Conservation (phyloP, 1,140 invertebrate species). For the Drepana arcuata region DNA sequence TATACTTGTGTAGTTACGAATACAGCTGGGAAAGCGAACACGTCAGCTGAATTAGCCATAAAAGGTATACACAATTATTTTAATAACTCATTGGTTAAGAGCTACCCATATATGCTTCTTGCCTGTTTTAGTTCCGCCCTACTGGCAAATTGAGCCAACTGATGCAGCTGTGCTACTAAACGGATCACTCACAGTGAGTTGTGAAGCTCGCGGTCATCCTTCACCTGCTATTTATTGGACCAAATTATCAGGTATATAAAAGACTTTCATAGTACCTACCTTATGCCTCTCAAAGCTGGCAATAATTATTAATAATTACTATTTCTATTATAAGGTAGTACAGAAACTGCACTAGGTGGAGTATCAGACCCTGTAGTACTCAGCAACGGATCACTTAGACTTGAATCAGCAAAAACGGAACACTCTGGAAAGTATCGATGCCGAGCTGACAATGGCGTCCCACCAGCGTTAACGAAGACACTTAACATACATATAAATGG, state of each 20-base stretch:
- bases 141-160: slow-evolving; percentile 86
- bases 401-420: slow-evolving; percentile 79
- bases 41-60: slow-evolving; percentile 85
- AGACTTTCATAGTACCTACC: too few relatives aligned
- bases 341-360: slow-evolving; percentile 52
- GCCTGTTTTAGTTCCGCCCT: slow-evolving; percentile 80
- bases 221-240: slow-evolving; percentile 84
- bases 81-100: not conserved
- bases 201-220: slow-evolving; percentile 85
- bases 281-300: too few relatives aligned
- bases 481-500: slow-evolving; percentile 86
- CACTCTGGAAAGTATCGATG: slow-evolving; percentile 91
- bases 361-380: slow-evolving; percentile 66
- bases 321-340: slow-evolving; percentile 43
- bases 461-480: slow-evolving; percentile 82
- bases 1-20: slow-evolving; percentile 92
- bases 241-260: slow-evolving; percentile 59
- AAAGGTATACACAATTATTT: slow-evolving; percentile 75
- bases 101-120: slow-evolving; percentile 1
- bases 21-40: slow-evolving; percentile 86
- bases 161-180: slow-evolving; percentile 83
- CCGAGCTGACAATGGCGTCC: slow-evolving; percentile 88
- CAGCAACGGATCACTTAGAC: slow-evolving; percentile 80
- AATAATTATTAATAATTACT: slow-evolving; percentile 11
- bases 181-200: slow-evolving; percentile 81